These are phyloP conservation scores for Sapajus apella DNA, from an alignment of 2,113 vertebrate species.

Conservation along the genomic window DNA sequence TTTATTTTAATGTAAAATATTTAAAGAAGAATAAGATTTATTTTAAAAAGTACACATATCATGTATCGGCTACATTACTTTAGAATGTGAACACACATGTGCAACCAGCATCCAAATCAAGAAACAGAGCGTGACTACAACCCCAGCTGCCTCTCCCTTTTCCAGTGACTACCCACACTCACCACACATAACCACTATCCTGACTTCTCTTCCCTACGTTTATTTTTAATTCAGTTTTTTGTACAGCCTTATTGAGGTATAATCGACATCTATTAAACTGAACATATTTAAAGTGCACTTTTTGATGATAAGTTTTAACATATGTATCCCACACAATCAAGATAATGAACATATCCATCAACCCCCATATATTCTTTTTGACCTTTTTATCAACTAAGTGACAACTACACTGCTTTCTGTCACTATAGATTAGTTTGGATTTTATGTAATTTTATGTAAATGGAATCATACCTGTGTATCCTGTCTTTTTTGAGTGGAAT, in stretches of 20 bases:
- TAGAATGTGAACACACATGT: not conserved
- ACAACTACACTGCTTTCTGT: not conserved
- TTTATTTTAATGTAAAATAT: slow-evolving; percentile 31
- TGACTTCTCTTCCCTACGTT: not conserved
- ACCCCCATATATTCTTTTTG: not conserved
- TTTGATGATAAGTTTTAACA: not conserved
- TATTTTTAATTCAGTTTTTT: not conserved
- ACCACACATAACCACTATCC: accelerated
- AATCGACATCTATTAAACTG: not conserved
- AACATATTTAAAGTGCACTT: not conserved
- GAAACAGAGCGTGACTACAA: not conserved
- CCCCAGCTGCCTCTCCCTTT: accelerated
- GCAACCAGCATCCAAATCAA: not conserved
- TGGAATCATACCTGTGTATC: not conserved
- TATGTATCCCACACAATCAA: not conserved
- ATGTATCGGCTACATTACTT: not conserved
- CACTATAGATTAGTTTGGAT: not conserved
- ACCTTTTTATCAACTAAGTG: not conserved
- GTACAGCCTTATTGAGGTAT: not conserved
- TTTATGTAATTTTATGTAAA: slow-evolving; percentile 19
- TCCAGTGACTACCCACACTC: accelerated
- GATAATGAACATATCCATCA: not conserved
- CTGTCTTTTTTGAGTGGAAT: not conserved
- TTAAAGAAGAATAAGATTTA: slow-evolving; percentile 34
- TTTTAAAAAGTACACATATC: not conserved